Percentiles rank a stretch among this genome's conserved stretches.
phyloP scores from a whole-genome alignment of 2,113 vertebrate genomes.

The Smithornis capensis region DNA sequence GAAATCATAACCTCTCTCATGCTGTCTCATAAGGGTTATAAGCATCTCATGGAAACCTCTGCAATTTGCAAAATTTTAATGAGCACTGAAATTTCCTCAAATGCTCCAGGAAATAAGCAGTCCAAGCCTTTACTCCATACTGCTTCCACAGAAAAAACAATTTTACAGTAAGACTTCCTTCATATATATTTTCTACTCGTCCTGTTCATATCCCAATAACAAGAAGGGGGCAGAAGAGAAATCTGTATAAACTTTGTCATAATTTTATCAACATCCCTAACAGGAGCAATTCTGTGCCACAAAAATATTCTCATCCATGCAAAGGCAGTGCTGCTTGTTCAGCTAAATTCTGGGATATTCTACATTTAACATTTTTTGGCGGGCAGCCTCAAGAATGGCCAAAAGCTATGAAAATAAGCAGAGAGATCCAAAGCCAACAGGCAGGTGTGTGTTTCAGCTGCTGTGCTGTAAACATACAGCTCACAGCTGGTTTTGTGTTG shows the following conservation, averaged over 20 bases:
- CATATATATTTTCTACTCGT: neutral
- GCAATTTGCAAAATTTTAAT: neutral
- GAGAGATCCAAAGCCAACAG: neutral
- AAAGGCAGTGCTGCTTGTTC: neutral
- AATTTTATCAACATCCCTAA: neutral
- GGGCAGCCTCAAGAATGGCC: neutral
- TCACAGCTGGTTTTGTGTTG: neutral
- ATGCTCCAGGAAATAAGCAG: neutral
- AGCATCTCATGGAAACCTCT: neutral
- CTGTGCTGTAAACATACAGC: neutral
- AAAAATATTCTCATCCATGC: neutral
- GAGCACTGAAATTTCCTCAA: neutral
- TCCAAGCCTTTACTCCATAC: neutral
- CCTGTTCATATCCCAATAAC: neutral
- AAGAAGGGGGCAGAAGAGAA: neutral
- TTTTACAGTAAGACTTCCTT: neutral
- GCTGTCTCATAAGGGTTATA: neutral
- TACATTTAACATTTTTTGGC: neutral
- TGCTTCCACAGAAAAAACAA: neutral
- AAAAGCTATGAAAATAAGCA: neutral
- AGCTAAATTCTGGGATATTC: neutral
- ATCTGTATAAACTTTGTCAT: neutral
- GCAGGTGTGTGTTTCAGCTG: conserved; percentile 25
- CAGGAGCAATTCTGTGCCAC: neutral
- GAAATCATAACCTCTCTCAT: neutral